Evolutionary conservation across 2,888 invertebrate species (phyloP).

Genomic region (Drosophila greeni): DNA sequence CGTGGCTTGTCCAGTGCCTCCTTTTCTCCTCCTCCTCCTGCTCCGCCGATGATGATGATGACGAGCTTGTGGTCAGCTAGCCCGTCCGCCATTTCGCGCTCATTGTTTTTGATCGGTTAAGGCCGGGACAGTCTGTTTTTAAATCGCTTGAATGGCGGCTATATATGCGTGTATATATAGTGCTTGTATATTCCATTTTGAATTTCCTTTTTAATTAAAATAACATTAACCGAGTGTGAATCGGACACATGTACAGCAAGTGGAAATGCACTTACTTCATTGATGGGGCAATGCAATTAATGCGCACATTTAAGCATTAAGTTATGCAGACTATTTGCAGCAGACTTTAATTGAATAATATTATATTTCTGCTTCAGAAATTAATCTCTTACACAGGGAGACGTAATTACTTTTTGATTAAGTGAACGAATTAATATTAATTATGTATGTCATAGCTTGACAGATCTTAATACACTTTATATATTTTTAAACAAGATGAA

Average conservation of each 20-base stretch:
- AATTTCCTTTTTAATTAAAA: constrained; percentile 44
- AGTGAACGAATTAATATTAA: neutral
- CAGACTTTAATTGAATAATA: constrained; percentile 16
- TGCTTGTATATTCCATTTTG: constrained; percentile 1
- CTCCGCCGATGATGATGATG: no score
- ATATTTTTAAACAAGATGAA: neutral
- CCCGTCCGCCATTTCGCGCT: constrained; percentile 36
- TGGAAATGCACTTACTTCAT: constrained; percentile 18
- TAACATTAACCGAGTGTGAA: constrained; percentile 22
- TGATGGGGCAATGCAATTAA: constrained; percentile 23
- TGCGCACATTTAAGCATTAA: constrained; percentile 20
- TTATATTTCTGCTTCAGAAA: constrained; percentile 7
- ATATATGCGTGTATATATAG: neutral
- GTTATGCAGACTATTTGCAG: constrained; percentile 19
- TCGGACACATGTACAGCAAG: constrained; percentile 23
- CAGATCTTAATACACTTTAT: neutral
- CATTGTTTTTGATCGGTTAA: constrained; percentile 32
- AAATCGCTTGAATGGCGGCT: constrained; percentile 9
- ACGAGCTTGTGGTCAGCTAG: constrained; percentile 60
- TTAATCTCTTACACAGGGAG: neutral
- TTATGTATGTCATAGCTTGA: neutral
- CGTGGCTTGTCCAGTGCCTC: constrained; percentile 28
- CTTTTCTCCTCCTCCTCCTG: constrained; percentile 13
- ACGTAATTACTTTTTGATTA: neutral
- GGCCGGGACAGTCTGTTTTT: constrained; percentile 10